phyloP scores from a whole-genome alignment of 1,140 invertebrate species.

The Zaprionus lachaisei region DNA sequence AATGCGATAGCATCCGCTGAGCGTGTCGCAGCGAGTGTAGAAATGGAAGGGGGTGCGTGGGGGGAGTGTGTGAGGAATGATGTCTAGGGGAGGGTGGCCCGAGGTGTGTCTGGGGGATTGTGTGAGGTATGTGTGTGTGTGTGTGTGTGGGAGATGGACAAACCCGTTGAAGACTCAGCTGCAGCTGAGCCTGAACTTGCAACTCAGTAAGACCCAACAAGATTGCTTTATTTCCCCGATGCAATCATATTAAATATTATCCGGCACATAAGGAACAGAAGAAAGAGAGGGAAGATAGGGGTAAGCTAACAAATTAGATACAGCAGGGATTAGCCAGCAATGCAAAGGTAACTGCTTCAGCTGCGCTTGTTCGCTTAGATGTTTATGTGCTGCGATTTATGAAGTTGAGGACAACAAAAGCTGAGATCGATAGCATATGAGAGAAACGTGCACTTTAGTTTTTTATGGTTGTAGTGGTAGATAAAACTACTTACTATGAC shows the following conservation, averaged over 20 bases:
- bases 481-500: background rate
- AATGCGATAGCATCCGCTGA: constrained; percentile 29
- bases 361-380: background rate
- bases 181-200: constrained; percentile 40
- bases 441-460: background rate
- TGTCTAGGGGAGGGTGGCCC: too few relatives aligned
- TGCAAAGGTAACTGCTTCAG: constrained; percentile 1
- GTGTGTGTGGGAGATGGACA: constrained; percentile 8
- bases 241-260: constrained; percentile 34
- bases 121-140: constrained; percentile 8
- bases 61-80: constrained; percentile 1
- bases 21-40: background rate
- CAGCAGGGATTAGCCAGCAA: background rate
- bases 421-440: background rate
- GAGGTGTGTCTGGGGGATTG: background rate
- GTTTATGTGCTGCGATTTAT: background rate
- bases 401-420: background rate
- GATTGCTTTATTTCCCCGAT: constrained; percentile 20
- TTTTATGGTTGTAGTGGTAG: background rate
- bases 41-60: background rate
- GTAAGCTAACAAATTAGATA: constrained; percentile 6
- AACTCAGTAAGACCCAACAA: constrained; percentile 1
- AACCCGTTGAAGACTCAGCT: constrained; percentile 14
- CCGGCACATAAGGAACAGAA: background rate
- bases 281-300: background rate